Evolutionary conservation across 2,888 invertebrate genomes (phyloP), one percentile per base, ranked within the genome.

Genomic region (Pediacus dermestoides): DNA sequence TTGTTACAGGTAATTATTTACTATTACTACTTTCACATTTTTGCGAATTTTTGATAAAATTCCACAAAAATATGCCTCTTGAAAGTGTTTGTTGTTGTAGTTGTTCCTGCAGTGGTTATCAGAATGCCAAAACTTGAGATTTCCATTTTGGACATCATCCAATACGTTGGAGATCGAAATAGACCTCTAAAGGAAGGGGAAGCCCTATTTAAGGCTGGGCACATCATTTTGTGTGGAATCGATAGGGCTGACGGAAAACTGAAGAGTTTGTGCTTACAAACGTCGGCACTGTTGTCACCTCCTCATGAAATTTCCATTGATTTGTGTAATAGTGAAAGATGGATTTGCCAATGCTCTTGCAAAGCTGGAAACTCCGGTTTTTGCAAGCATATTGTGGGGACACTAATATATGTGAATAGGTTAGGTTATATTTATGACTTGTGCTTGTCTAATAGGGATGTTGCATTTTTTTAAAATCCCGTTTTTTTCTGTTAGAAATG

Each of bases 91-190:
- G n/a, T n/a, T n/a, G n/a, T n/a, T n/a, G n/a, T n/a, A n/a, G n/a
- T n/a, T n/a, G n/a, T n/a, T n/a, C n/a, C n/a, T n/a, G n/a, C n/a
- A n/a, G n/a, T n/a, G n/a, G n/a, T n/a, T n/a, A n/a, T n/a, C n/a
- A n/a, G n/a, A n/a, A n/a, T n/a, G n/a, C n/a, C n/a, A n/a, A n/a
- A n/a, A n/a, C n/a, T 35, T 16, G 21, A 27, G 27, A 27, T 35
- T 2, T 27, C 27, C 28, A 27, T 35, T 12, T 18, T 35, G 34
- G 34, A 35, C 26, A 35, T 35, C 13, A 26, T 34, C 34, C 16
- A 18, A 27, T 35, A 35, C 28, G 28, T 31, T 31, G 28, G 16
- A 12, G 27, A 18, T 26, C 26, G 16, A 34, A 34, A 34, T 27
- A 12, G 18, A 9, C 31, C 31, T 6, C 16, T 22, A 23, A 23